Evolutionary conservation across 1,140 invertebrate genomes (phyloP).

Genomic region (Oppia nitens): DNA sequence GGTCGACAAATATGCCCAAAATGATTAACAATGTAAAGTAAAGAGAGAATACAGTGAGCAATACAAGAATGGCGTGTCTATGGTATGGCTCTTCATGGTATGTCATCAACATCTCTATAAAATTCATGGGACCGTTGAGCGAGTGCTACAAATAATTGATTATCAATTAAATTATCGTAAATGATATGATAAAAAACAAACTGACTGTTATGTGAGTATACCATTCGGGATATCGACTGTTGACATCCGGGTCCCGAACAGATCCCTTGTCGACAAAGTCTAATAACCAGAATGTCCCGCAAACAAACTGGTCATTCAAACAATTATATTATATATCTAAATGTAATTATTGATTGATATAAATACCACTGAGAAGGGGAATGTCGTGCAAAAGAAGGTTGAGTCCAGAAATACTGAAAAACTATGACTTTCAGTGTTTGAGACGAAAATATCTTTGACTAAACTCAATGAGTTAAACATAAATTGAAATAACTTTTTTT

Average conservation of each 20-base stretch:
- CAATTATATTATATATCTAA: not conserved
- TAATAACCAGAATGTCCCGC: not conserved
- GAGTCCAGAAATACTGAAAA: no score
- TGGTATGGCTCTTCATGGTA: conserved; percentile 47
- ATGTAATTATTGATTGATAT: not conserved
- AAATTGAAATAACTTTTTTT: not conserved
- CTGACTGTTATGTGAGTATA: not conserved
- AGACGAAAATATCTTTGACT: not conserved
- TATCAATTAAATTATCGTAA: not conserved
- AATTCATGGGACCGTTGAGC: conserved; percentile 44
- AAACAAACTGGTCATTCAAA: not conserved
- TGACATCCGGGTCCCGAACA: not conserved
- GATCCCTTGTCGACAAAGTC: not conserved
- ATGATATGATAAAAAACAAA: not conserved
- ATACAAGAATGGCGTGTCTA: conserved; percentile 38
- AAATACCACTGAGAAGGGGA: not conserved
- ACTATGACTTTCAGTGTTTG: not conserved
- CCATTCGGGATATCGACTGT: not conserved
- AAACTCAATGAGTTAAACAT: not conserved
- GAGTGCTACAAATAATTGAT: conserved; percentile 37
- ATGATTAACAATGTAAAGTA: conserved; percentile 48
- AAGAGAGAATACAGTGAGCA: conserved; percentile 41
- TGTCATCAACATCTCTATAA: conserved; percentile 50
- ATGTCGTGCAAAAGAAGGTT: not conserved
- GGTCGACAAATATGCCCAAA: conserved; percentile 26